Percentiles rank a stretch among this genome's conserved stretches.
Evolutionary conservation across 2,113 vertebrate genomes (phyloP).

Genomic region (Laterallus jamaicensis): DNA sequence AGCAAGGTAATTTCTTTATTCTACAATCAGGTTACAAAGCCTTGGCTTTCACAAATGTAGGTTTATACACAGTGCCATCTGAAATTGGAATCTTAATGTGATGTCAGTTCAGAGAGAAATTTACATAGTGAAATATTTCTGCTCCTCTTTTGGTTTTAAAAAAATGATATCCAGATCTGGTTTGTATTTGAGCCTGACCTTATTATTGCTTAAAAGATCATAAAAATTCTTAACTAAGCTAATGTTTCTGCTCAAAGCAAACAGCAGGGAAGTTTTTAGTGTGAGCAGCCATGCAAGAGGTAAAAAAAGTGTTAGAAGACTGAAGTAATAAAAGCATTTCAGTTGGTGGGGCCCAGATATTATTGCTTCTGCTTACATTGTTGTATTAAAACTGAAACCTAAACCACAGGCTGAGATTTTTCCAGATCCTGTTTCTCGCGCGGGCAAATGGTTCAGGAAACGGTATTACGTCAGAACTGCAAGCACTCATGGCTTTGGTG

Average conservation of each 20-base stretch:
- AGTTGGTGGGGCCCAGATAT: background rate
- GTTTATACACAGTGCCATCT: background rate
- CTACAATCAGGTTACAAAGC: background rate
- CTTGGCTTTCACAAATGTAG: background rate
- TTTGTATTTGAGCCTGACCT: background rate
- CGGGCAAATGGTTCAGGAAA: background rate
- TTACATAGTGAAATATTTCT: background rate
- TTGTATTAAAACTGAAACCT: background rate
- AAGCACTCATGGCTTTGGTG: background rate
- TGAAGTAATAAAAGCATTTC: background rate
- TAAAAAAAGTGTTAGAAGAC: background rate
- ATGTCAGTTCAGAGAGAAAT: background rate
- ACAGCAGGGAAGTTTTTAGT: background rate
- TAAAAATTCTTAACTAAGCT: background rate
- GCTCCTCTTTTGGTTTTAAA: background rate
- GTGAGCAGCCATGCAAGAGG: background rate
- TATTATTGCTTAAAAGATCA: slow-evolving; percentile 40
- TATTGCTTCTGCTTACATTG: background rate
- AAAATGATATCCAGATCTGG: background rate
- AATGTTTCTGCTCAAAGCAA: background rate
- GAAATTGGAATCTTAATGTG: background rate
- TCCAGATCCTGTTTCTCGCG: background rate
- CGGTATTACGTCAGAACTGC: background rate
- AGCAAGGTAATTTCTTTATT: background rate
- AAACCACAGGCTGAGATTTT: background rate